These are phyloP conservation scores for Papilio helenus DNA, from an alignment of 1,140 invertebrate genomes.

Conservation along the genomic window DNA sequence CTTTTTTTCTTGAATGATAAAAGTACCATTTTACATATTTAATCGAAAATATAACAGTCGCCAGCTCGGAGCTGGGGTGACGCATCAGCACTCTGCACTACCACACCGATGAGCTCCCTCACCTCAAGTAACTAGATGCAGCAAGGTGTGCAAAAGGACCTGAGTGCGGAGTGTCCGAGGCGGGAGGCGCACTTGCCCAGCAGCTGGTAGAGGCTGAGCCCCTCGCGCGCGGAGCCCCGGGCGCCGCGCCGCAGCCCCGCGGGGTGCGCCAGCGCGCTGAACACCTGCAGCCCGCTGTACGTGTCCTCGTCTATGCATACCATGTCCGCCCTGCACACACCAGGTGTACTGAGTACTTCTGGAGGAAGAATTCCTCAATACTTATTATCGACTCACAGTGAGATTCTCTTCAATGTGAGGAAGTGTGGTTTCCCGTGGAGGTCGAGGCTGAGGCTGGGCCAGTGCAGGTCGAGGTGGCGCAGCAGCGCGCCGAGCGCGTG, in stretches of 20 bases:
- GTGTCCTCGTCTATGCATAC: conserved; percentile 89
- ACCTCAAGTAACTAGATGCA: neutral
- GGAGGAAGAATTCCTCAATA: no score
- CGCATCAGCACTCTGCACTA: no score
- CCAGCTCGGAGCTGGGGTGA: no score
- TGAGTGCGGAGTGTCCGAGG: conserved; percentile 82
- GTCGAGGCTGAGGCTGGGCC: conserved; percentile 83
- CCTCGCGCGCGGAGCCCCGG: conserved; percentile 85
- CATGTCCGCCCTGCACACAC: conserved; percentile 84
- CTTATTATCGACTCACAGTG: conserved; percentile 84
- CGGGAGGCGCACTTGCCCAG: conserved; percentile 88
- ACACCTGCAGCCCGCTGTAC: conserved; percentile 89
- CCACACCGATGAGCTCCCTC: neutral
- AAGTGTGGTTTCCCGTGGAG: conserved; percentile 84
- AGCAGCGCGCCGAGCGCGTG: conserved; percentile 89
- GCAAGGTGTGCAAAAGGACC: conserved; percentile 60
- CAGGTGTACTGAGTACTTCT: neutral
- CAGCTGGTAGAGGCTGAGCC: conserved; percentile 88
- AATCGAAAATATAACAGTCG: no score
- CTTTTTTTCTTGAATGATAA: neutral
- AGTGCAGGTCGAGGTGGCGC: conserved; percentile 88
- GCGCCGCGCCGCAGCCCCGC: conserved; percentile 88
- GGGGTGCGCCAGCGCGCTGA: conserved; percentile 88
- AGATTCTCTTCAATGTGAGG: conserved; percentile 85
- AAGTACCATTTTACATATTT: no score